Conservation (phyloP, 2,888 invertebrate species). For the Plutella xylostella region DNA sequence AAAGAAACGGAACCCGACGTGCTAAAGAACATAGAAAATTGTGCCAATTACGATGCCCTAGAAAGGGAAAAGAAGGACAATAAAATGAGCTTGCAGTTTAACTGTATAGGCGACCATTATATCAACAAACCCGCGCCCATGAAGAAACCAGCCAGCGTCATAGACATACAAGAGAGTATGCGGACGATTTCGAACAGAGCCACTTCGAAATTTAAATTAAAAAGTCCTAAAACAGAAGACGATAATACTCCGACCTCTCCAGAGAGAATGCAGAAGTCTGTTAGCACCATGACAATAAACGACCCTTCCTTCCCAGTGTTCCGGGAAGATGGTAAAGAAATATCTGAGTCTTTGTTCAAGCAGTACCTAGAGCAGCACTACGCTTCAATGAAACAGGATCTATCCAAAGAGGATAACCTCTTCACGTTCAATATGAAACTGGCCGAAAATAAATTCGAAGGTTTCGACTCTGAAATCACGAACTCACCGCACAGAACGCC, state of each 20-base stretch:
- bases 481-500: slow-evolving; percentile 55
- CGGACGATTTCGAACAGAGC: slow-evolving; percentile 69
- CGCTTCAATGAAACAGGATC: slow-evolving; percentile 58
- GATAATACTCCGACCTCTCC: slow-evolving; percentile 40
- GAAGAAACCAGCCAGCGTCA: slow-evolving; percentile 67
- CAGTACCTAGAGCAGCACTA: slow-evolving; percentile 77
- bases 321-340: slow-evolving; percentile 78
- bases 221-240: slow-evolving; percentile 33
- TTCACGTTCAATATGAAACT: slow-evolving; percentile 49
- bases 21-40: slow-evolving; percentile 45
- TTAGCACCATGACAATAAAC: slow-evolving; percentile 76
- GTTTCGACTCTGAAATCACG: slow-evolving; percentile 56
- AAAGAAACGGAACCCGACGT: slow-evolving; percentile 47
- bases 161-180: slow-evolving; percentile 73
- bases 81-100: slow-evolving; percentile 45
- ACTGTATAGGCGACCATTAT: slow-evolving; percentile 58
- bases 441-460: slow-evolving; percentile 48
- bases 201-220: slow-evolving; percentile 65
- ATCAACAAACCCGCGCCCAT: slow-evolving; percentile 60
- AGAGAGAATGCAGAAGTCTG: slow-evolving; percentile 40
- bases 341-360: slow-evolving; percentile 79
- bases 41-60: slow-evolving; percentile 31
- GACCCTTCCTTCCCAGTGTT: slow-evolving; percentile 85
- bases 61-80: slow-evolving; percentile 48
- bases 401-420: slow-evolving; percentile 54